These are phyloP conservation scores for Eonycteris spelaea DNA, from an alignment of 2,113 vertebrate species.

Conservation along the genomic window DNA sequence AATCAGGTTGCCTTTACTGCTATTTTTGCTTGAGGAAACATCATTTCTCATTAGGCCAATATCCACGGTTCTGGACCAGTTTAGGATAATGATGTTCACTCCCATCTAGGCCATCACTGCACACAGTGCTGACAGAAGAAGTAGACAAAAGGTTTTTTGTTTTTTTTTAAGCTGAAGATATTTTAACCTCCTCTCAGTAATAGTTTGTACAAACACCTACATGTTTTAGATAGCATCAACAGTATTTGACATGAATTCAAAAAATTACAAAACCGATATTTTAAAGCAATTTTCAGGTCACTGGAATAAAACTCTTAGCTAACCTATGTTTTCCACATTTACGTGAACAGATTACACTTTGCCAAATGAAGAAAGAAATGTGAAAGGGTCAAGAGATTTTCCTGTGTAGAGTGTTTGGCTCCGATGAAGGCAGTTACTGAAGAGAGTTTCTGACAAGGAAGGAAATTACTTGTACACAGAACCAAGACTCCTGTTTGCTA, in stretches of 20 bases:
- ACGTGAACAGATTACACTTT: not conserved
- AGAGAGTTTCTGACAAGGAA: not conserved
- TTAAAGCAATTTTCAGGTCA: not conserved
- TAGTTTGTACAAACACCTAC: not conserved
- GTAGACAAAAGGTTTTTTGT: not conserved
- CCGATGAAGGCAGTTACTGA: not conserved
- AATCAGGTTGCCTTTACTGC: not conserved
- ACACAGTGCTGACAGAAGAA: not conserved
- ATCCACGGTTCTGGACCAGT: not conserved
- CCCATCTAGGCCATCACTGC: not conserved
- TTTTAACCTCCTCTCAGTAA: not conserved
- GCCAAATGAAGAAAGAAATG: not conserved
- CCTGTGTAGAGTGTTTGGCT: not conserved
- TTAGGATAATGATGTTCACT: not conserved
- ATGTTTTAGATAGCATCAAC: not conserved
- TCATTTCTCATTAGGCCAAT: not conserved
- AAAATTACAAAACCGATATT: not conserved
- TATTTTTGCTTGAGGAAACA: not conserved
- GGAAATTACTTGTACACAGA: too few species aligned
- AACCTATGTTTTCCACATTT: not conserved
- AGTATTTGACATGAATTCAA: not conserved
- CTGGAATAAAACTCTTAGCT: not conserved
- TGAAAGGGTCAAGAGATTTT: not conserved
- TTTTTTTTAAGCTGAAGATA: not conserved
- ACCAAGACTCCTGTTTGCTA: not conserved